A percentile compares a stretch with the other conserved stretches of the same genome.
These are phyloP conservation scores for Sarcophaga variegata DNA, from an alignment of 2,888 invertebrate species.

Conservation along the genomic window DNA sequence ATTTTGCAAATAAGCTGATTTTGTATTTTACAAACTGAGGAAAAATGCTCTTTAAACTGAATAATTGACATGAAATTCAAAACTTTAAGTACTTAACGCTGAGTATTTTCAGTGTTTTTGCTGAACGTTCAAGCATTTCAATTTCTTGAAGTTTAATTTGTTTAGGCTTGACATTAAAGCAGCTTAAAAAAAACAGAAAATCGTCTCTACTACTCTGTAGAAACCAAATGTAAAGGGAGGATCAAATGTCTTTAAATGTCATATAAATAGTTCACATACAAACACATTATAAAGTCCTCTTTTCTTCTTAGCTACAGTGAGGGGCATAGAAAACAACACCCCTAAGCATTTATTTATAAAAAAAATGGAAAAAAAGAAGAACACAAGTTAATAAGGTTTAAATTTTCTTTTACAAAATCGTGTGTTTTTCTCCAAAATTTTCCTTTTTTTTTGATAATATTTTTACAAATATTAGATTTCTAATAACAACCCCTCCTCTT, in stretches of 20 bases:
- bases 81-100: neutral
- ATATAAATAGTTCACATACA: neutral
- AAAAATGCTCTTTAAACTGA: neutral
- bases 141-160: constrained; percentile 2
- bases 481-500: constrained; percentile 22
- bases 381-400: constrained; percentile 47
- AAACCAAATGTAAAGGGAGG: neutral
- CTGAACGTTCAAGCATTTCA: neutral
- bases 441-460: neutral
- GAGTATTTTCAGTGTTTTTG: neutral
- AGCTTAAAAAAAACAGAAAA: neutral
- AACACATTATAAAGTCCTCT: neutral
- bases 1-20: neutral
- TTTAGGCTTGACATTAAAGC: constrained; percentile 17
- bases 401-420: neutral
- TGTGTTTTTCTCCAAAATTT: neutral
- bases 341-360: neutral
- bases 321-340: neutral
- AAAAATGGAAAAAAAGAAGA: neutral
- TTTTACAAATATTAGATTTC: constrained; percentile 25
- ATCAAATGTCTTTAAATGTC: neutral
- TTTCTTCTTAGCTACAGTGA: neutral
- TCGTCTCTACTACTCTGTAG: neutral
- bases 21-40: neutral
- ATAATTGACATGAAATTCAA: constrained; percentile 2